These are phyloP conservation scores for Naja naja DNA, from an alignment of 2,113 vertebrate genomes.

Conservation along the genomic window DNA sequence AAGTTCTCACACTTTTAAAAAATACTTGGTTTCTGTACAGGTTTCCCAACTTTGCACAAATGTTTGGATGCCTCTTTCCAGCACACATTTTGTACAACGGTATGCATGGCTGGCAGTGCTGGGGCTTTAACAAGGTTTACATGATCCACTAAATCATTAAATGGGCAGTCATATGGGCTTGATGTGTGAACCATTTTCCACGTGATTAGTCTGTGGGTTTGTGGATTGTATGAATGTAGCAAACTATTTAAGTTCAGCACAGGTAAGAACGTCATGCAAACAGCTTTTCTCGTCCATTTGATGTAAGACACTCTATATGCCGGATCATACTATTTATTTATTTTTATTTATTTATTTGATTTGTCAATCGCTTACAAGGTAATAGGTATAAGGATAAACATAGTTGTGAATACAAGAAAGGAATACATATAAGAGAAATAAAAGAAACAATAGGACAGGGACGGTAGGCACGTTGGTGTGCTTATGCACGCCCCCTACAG, in stretches of 20 bases:
- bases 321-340: too few relatives aligned
- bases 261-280: not conserved
- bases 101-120: not conserved
- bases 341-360: too few relatives aligned
- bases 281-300: not conserved
- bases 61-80: not conserved
- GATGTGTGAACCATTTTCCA: not conserved
- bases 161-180: not conserved
- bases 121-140: not conserved
- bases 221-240: not conserved
- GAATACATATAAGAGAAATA: too few relatives aligned
- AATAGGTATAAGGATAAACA: too few relatives aligned
- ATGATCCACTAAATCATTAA: not conserved
- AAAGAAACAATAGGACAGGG: too few relatives aligned
- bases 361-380: too few relatives aligned
- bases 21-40: not conserved
- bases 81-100: not conserved
- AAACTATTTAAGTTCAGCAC: not conserved
- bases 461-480: too few relatives aligned
- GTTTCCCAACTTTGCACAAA: not conserved
- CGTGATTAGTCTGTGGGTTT: not conserved
- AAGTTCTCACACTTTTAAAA: not conserved
- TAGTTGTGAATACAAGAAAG: too few relatives aligned
- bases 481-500: too few relatives aligned
- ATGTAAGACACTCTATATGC: not conserved